Evolutionary conservation across 2,797 vertebrate species (phyloP), one percentile per base, ranked within the genome.

Genomic region (Gadopsis marmoratus): DNA sequence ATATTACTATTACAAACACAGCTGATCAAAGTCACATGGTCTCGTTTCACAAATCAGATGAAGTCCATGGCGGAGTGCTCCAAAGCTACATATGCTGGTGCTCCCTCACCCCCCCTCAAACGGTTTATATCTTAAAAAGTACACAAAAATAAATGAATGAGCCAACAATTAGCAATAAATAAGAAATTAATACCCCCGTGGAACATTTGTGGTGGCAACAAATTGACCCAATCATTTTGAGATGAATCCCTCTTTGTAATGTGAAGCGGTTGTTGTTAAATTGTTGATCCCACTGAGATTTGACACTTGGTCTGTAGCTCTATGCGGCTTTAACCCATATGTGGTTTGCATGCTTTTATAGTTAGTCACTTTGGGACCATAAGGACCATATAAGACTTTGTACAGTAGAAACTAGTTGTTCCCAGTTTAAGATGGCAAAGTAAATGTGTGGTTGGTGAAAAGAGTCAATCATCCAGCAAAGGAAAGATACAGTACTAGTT

Each of bases 21-120:
- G 7, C 2, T 0, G 43, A 3, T 31, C 37, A 41, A 0, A 6
- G n/a, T 16, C 23, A 73, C 37, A 71, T 21, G 0, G 6, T 14
- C 21, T 66, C 14, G 41, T 55, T 75, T 59, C 48, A 56, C 21
- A 37, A 21, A n/a, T 65, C 60, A 4, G 29, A 17, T 63, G 21
- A 16, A 58, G 19, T 29, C 12, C 6, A 41, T 26, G 9, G 1
- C 13, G 7, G 9, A n/a, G 13, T 51, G 17, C n/a, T 39, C 11
- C 6, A 35, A 19, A 12, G 10, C 1, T 8, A 37, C 12, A 54
- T 31, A 13, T 33, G 23, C 2, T 55, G 50, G 19, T 53, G 1
- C 4, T 54, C 26, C 0, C 4, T 5, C 41, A 55, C 33, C 39
- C 37, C 37, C 6, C 35, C 43, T 8, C 5, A 45, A 45, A 50